Base-by-base conservation (phyloP, 2,797 vertebrate genomes). In the Neomorphus geoffroyi region DNA sequence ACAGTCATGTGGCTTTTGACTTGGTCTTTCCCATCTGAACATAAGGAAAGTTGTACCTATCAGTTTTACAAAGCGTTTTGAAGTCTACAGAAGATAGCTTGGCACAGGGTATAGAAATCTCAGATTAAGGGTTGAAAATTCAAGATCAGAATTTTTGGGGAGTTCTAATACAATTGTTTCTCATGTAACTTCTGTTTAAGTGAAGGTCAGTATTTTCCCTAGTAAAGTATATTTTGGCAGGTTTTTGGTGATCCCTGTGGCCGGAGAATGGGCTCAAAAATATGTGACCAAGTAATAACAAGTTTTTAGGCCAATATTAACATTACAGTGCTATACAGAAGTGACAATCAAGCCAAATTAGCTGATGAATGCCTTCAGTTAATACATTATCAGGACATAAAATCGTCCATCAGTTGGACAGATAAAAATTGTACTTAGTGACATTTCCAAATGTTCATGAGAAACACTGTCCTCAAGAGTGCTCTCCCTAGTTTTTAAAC, bases 141-240 rank as follows among this genome's bases (percentile, higher is more conserved):
- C 7, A 78, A 35, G 9, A 2, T 60, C n/a, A 56, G 57, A 39
- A 50, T 43, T 82, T 67, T 41, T 7, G 2, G 12, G 51, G 17
- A 48, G 23, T 62, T 54, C 14, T 18, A 51, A 24, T 56, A 17
- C 5, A 64, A 51, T 35, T 17, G 7, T 58, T 89, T 74, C 30
- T 27, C 10, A 22, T 15, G 0, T 37, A 51, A 64, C 77, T 37
- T 54, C 7, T 37, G 7, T 28, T 13, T 54, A 1, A 2, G 10
- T 23, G 13, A 71, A 84, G 73, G 3, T 16, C 1, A 7, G 1
- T 12, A 30, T 15, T 8, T 8, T 0, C 4, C 10, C 2, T 1
- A 14, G 15, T 2, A 46, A 60, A 60, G 15, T 37, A 3, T 28
- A 23, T 88, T 86, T 23, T 78, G 24, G 1, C 13, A 57, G 6